These are phyloP conservation scores for Characodon lateralis DNA, from an alignment of 2,797 vertebrate species.

Conservation along the genomic window DNA sequence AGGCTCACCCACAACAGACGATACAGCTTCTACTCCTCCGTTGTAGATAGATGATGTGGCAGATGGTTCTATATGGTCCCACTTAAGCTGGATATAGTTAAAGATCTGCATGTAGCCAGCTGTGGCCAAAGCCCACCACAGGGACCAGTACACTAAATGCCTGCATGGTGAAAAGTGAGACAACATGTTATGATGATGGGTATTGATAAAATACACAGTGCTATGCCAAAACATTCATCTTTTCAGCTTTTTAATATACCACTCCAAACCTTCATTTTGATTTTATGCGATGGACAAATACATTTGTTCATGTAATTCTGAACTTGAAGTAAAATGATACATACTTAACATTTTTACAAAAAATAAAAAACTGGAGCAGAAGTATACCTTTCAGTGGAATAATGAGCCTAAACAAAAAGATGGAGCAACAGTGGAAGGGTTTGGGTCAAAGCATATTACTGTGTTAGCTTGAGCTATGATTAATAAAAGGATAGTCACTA, in stretches of 20 bases:
- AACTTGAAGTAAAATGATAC: neutral
- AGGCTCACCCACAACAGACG: conserved; percentile 76
- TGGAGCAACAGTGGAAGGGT: neutral
- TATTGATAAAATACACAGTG: neutral
- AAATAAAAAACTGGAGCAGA: neutral
- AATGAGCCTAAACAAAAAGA: neutral
- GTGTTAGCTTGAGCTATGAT: too few relatives aligned
- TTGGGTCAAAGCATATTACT: neutral
- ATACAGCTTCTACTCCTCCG: conserved; percentile 79
- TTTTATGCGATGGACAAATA: too few relatives aligned
- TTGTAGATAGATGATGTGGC: conserved; percentile 78
- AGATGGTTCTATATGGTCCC: conserved; percentile 79
- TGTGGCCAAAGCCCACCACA: conserved; percentile 82
- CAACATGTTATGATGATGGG: conserved; percentile 13
- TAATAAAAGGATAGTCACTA: too few relatives aligned
- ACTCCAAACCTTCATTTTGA: neutral
- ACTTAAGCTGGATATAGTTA: conserved; percentile 80
- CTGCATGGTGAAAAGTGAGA: conserved; percentile 46
- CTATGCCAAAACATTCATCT: neutral
- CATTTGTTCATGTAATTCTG: neutral
- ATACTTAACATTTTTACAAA: neutral
- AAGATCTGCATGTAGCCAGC: conserved; percentile 79
- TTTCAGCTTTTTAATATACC: neutral
- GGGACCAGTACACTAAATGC: conserved; percentile 77
- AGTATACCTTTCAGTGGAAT: neutral